Conservation (phyloP, 2,797 vertebrate species). For the Epinephelus coioides region DNA sequence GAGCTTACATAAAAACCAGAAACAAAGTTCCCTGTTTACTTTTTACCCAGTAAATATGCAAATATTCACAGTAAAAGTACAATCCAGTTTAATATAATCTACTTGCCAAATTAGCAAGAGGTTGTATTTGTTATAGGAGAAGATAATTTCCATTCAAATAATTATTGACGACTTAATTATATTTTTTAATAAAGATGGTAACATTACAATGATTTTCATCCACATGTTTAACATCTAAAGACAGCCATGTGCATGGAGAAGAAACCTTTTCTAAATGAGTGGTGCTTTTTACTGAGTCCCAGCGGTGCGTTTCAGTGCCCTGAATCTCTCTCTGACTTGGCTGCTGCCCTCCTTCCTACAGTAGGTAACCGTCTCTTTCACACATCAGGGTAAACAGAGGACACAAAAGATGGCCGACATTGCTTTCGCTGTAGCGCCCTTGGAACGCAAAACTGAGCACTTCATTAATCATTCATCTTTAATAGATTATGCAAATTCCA, state of each 20-base stretch:
- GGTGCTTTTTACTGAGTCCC: slow-evolving; percentile 21
- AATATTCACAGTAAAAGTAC: not conserved
- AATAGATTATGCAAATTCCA: slow-evolving; percentile 99
- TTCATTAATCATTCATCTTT: slow-evolving; percentile 99
- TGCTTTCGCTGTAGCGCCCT: slow-evolving; percentile 70
- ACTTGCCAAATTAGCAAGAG: not conserved
- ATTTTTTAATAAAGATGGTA: not conserved
- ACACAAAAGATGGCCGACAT: slow-evolving; percentile 80
- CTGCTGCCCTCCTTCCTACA: slow-evolving; percentile 41
- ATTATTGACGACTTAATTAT: not conserved
- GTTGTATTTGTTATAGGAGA: slow-evolving; percentile 3
- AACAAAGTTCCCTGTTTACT: not conserved
- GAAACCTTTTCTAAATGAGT: slow-evolving; percentile 25
- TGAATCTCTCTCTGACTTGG: slow-evolving; percentile 58
- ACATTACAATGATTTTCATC: slow-evolving; percentile 21
- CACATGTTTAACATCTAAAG: not conserved
- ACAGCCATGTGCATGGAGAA: slow-evolving; percentile 8
- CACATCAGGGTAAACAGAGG: slow-evolving; percentile 78
- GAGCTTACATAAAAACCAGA: not conserved
- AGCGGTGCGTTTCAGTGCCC: slow-evolving; percentile 28
- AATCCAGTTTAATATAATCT: slow-evolving; percentile 12
- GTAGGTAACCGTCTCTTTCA: slow-evolving; percentile 70
- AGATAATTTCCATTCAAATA: not conserved
- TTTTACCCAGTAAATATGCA: not conserved
- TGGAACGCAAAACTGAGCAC: slow-evolving; percentile 88